phyloP scores from a whole-genome alignment of 2,888 invertebrate species.

The Drosophila borealis region DNA sequence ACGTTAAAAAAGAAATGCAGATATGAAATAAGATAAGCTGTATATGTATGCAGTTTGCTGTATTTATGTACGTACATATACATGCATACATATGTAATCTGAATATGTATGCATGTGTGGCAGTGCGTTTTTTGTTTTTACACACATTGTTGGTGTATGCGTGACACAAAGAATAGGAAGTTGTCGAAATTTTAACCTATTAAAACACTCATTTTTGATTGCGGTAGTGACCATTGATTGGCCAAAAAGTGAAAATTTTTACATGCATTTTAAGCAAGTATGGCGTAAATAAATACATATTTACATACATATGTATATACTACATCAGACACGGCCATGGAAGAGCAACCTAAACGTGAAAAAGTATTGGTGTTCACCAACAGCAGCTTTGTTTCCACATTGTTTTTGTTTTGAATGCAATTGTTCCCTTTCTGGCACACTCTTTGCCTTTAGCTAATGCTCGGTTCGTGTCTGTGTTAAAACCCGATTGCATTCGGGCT shows the following conservation, averaged over 20 bases:
- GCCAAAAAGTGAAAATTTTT: slow-evolving; percentile 7
- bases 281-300: slow-evolving; percentile 18
- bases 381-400: slow-evolving; percentile 55
- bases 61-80: slow-evolving; percentile 61
- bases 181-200: slow-evolving; percentile 40
- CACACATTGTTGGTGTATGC: slow-evolving; percentile 21
- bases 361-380: slow-evolving; percentile 48
- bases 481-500: slow-evolving; percentile 44
- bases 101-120: slow-evolving; percentile 52
- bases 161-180: slow-evolving; percentile 58
- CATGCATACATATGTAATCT: slow-evolving; percentile 48
- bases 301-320: background rate
- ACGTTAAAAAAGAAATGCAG: slow-evolving; percentile 38
- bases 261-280: slow-evolving; percentile 13
- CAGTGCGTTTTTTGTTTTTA: slow-evolving; percentile 58
- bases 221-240: background rate
- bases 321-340: slow-evolving; percentile 49
- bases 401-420: slow-evolving; percentile 63
- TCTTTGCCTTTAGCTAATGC: slow-evolving; percentile 23
- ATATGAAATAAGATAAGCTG: slow-evolving; percentile 58
- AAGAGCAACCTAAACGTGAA: slow-evolving; percentile 33
- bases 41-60: slow-evolving; percentile 60
- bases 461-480: slow-evolving; percentile 35
- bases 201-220: slow-evolving; percentile 7
- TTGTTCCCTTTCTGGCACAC: slow-evolving; percentile 56